A percentile compares a stretch with the other conserved stretches of the same genome.
Evolutionary conservation across 2,888 invertebrate genomes (phyloP).

Genomic region (Heteromurus nitidus): DNA sequence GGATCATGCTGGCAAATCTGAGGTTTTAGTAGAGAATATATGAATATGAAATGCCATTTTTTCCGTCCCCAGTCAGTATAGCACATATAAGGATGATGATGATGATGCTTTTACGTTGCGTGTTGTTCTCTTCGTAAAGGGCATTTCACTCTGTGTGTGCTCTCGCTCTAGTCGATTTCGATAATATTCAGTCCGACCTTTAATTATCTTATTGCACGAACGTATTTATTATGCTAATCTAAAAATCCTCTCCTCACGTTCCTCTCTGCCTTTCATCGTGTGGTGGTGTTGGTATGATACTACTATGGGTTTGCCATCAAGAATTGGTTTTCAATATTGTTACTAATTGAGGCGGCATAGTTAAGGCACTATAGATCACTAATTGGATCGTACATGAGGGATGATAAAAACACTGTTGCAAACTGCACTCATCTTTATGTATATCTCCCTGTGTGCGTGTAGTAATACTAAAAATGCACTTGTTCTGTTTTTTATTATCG

Average conservation of each 20-base stretch:
- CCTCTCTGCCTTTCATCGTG: conserved; percentile 16
- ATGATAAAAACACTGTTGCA: not conserved
- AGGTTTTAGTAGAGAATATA: too few relatives aligned
- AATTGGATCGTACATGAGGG: conserved; percentile 48
- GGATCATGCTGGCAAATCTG: not conserved
- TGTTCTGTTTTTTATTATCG: conserved; percentile 2
- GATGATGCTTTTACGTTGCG: not conserved
- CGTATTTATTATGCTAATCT: conserved; percentile 60
- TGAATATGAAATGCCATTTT: conserved; percentile 9
- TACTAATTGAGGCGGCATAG: conserved; percentile 39
- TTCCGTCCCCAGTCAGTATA: not conserved
- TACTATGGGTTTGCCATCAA: not conserved
- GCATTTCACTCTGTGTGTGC: too few relatives aligned
- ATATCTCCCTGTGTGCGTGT: not conserved
- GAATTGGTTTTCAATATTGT: conserved; percentile 44
- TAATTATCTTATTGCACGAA: conserved; percentile 68
- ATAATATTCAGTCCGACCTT: conserved; percentile 57
- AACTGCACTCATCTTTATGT: not conserved
- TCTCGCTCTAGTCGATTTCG: conserved; percentile 11
- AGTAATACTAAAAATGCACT: not conserved
- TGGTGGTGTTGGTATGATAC: not conserved
- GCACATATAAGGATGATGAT: not conserved
- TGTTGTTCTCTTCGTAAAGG: conserved; percentile 2
- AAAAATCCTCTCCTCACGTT: conserved; percentile 59
- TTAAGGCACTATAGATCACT: conserved; percentile 27